Conservation (phyloP, 2,113 vertebrate genomes). For the Damaliscus lunatus region DNA sequence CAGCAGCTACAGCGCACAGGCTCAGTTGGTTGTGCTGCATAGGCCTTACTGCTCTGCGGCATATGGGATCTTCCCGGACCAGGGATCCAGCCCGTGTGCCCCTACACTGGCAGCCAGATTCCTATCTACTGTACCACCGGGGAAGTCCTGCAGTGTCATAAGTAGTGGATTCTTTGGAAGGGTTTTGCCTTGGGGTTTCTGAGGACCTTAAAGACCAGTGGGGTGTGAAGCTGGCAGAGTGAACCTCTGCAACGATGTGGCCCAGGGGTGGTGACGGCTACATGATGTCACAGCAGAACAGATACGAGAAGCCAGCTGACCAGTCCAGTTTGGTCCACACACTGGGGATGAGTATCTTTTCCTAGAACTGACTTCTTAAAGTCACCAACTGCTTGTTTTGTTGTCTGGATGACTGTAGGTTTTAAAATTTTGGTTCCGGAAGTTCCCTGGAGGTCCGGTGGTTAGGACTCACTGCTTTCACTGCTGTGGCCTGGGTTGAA, state of each 20-base stretch:
- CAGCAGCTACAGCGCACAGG: background rate
- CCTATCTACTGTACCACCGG: background rate
- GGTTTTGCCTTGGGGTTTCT: background rate
- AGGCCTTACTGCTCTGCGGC: background rate
- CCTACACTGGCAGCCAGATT: background rate
- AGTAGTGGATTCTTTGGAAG: background rate
- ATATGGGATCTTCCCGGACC: background rate
- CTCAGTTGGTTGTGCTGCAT: fast-evolving
- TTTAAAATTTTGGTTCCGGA: background rate
- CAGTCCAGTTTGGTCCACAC: background rate
- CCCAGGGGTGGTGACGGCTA: background rate
- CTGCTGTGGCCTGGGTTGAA: background rate
- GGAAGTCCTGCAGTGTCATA: background rate
- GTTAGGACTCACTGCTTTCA: background rate
- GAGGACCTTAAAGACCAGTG: background rate
- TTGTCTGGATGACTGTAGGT: background rate
- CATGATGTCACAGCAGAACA: background rate
- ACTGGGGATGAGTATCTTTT: background rate
- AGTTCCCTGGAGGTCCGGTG: background rate
- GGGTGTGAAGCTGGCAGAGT: background rate
- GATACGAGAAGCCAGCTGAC: background rate
- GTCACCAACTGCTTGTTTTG: background rate
- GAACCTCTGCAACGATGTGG: background rate
- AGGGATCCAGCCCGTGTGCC: background rate
- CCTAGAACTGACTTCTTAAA: background rate